Percentiles rank a stretch among this genome's conserved stretches.
Evolutionary conservation across 2,888 invertebrate genomes (phyloP).

Genomic region (Mongoloraphidia duomilia): DNA sequence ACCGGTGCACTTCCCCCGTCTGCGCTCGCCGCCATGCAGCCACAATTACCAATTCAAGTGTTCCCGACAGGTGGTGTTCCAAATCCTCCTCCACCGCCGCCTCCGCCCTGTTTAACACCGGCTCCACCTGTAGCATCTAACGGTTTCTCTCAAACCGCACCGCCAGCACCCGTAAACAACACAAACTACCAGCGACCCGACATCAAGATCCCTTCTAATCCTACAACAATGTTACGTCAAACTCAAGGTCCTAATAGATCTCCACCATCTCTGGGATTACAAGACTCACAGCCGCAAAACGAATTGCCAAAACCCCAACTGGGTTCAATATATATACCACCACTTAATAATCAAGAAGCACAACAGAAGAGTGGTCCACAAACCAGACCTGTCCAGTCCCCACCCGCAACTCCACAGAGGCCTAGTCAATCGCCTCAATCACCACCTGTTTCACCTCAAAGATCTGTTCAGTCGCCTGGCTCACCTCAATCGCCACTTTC

Average conservation of each 20-base stretch:
- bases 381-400: neutral
- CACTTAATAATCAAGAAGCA: slow-evolving; percentile 18
- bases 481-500: slow-evolving; percentile 29
- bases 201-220: slow-evolving; percentile 60
- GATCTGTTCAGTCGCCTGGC: slow-evolving; percentile 17
- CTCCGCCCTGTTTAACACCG: slow-evolving; percentile 17
- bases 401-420: neutral
- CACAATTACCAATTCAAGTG: slow-evolving; percentile 49
- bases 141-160: slow-evolving; percentile 27
- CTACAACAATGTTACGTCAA: slow-evolving; percentile 52
- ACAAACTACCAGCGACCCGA: slow-evolving; percentile 49
- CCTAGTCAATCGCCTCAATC: slow-evolving; percentile 7
- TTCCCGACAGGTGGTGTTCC: slow-evolving; percentile 31
- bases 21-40: slow-evolving; percentile 44
- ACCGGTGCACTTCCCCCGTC: slow-evolving; percentile 42
- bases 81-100: slow-evolving; percentile 23
- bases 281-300: slow-evolving; percentile 20
- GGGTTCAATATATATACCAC: slow-evolving; percentile 41
- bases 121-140: slow-evolving; percentile 8
- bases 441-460: slow-evolving; percentile 14
- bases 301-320: slow-evolving; percentile 27
- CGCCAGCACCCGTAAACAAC: slow-evolving; percentile 38
- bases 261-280: slow-evolving; percentile 38
- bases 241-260: slow-evolving; percentile 42
- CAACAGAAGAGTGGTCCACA: neutral